Base-by-base conservation (phyloP, 2,797 vertebrate species). In the Aplochiton taeniatus region DNA sequence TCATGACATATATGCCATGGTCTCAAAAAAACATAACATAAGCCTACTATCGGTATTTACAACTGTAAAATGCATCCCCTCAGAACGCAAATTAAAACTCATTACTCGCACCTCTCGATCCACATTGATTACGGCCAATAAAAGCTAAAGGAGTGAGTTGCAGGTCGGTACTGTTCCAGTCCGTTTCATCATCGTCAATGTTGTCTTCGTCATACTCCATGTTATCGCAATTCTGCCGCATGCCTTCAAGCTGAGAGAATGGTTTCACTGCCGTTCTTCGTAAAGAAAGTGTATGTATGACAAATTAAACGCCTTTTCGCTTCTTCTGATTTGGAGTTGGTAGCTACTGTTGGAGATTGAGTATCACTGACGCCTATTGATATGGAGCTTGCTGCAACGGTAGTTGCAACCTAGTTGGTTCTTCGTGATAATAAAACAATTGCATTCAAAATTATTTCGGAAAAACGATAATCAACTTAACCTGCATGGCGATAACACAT, bases 101-200 rank as follows among this genome's bases (percentile, higher is more conserved):
- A 31, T n/a, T n/a, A n/a, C n/a, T n/a, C n/a, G n/a, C 19, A 13
- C 19, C 14, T 53, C 16, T 11, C 18, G 50, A 58, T 7, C 12
- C 16, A 64, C 45, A 17, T 46, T 47, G 51, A n/a, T 48, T 46
- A 14, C 52, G 9, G 89, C 86, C 87, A 42, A 72, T 41, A 63
- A 43, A 54, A 43, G 55, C 20, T 58, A 42, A 44, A 14, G 69
- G 41, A 16, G 49, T 50, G 44, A 13, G 8, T 2, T 66, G 4
- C 11, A 66, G 42, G 52, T 87, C 83, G 58, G 65, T 45, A 7
- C 9, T 79, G 16, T 31, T 69, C 90, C 90, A 91, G 48, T 89
- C 85, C 13, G 56, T 69, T 44, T 89, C 88, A 70, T 91, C 87
- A 16, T 89, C 88, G 9, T 80, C 79, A 43, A 61, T 43, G 4